Base-by-base conservation (phyloP, 30 jellyfish, hydroid and myxozoan species). In the Aurelia sp. region DNA sequence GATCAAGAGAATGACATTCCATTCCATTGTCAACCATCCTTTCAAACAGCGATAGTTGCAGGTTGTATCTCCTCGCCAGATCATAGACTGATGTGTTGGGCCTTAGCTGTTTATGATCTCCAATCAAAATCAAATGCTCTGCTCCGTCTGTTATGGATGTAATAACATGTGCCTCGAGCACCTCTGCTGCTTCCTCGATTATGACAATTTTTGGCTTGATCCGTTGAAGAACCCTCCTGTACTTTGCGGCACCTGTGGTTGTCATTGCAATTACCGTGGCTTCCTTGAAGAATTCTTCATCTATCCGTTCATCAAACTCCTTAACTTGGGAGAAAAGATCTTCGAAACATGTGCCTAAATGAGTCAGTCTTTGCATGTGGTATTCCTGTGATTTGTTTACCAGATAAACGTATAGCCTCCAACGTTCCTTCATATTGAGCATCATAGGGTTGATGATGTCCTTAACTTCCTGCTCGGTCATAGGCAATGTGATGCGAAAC, bases 111-210 rank as follows among this genome's bases (percentile, higher is more conserved):
- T 93, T 87, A 84, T 93, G 98, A 89, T 93, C 98, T 16, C 98
- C 98, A 62, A 93, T 89, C 19, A 93, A 82, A 55, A 93, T 86
- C 77, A 85, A 80, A 61, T 93, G 97, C 62, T 93, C 90, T 16
- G 96, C 86, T 31, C 76, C 82, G 11, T 76, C 85, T 12, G 86
- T 62, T 58, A 93, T 60, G 5, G 96, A 82, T 20, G 91, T 78
- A 20, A 93, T 57, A 31, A 93, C 92, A 79, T 93, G 96, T 3
- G 98, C 98, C 58, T 93, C 98, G 27, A 93, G 86, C 62, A 93
- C 97, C 67, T 93, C 98, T 13, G 98, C 98, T 8, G 98, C 98
- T 80, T 93, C 98, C 76, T 93, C 98, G 3, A 89, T 80, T 64
- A 93, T 81, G 41, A 89, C 84, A 17, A 88, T 77, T 48, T 80